Conservation (phyloP, 1,140 invertebrate genomes). For the Drosophila prosaltans region DNA sequence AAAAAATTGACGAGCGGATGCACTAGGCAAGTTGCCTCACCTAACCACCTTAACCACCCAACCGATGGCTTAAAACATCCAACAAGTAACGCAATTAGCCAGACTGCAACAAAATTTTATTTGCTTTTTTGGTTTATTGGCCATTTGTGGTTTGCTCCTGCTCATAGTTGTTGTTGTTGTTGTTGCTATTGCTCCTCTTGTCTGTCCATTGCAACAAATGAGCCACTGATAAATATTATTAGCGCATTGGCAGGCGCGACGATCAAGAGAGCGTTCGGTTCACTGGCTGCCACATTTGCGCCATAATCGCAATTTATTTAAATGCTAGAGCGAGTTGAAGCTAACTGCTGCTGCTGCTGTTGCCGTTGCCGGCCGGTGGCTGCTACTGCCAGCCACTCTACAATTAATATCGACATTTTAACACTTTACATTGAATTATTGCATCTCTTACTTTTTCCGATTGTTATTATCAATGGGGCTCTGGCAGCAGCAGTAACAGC, state of each 20-base stretch:
- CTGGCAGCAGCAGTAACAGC: neutral
- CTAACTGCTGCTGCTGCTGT: neutral
- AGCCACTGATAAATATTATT: constrained; percentile 81
- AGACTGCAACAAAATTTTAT: constrained; percentile 57
- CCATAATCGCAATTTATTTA: constrained; percentile 81
- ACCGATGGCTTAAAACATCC: constrained; percentile 36
- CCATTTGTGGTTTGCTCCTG: constrained; percentile 40
- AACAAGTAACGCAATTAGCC: constrained; percentile 58
- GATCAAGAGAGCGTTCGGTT: constrained; percentile 19
- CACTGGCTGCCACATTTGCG: constrained; percentile 72
- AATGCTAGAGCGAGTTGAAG: constrained; percentile 47
- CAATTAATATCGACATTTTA: constrained; percentile 83
- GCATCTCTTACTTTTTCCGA: constrained; percentile 73
- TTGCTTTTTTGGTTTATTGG: constrained; percentile 71
- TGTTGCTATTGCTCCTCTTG: constrained; percentile 4
- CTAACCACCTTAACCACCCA: constrained; percentile 37
- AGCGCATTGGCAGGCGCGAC: constrained; percentile 57
- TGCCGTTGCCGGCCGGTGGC: constrained; percentile 9
- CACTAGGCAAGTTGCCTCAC: constrained; percentile 40
- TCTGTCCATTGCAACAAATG: constrained; percentile 71
- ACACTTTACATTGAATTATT: constrained; percentile 80
- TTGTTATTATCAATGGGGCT: constrained; percentile 74
- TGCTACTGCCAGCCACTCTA: constrained; percentile 46
- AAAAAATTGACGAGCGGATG: constrained; percentile 71
- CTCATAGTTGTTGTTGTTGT: neutral